These are phyloP conservation scores for Typhlichthys eigenmanni DNA, from an alignment of 2,797 vertebrate genomes.

Conservation along the genomic window DNA sequence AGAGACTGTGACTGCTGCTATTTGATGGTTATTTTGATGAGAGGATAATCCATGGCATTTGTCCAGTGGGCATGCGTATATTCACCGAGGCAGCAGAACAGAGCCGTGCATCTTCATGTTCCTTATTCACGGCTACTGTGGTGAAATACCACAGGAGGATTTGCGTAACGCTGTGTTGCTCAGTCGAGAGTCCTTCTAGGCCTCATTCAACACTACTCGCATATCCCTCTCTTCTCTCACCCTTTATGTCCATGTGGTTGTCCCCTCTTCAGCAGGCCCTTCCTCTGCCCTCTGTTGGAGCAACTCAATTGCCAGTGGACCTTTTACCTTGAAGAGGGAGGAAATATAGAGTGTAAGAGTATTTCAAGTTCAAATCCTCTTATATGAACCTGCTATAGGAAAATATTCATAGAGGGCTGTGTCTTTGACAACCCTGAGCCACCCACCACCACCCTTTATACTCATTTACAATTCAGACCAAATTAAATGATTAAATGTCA, in stretches of 20 bases:
- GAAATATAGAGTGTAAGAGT: background rate
- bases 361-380: background rate
- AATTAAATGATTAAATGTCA: too few species aligned
- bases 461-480: too few species aligned
- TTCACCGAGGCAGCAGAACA: conserved; percentile 17
- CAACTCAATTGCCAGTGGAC: conserved; percentile 85
- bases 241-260: conserved; percentile 2
- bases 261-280: conserved; percentile 4
- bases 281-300: conserved; percentile 5
- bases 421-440: too few species aligned
- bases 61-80: conserved; percentile 1
- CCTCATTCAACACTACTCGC: conserved; percentile 20
- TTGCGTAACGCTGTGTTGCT: conserved; percentile 14
- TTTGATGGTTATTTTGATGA: too few species aligned
- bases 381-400: background rate
- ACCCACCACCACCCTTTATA: too few species aligned
- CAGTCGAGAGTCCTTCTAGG: conserved; percentile 14
- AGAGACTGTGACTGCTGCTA: too few species aligned
- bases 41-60: background rate
- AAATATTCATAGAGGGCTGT: too few species aligned
- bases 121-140: conserved; percentile 3
- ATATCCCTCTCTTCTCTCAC: background rate
- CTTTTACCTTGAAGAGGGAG: conserved; percentile 83
- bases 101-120: conserved; percentile 16
- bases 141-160: conserved; percentile 3